Evolutionary conservation across 1,140 invertebrate species (phyloP).

Genomic region (Zaprionus lachaisei): DNA sequence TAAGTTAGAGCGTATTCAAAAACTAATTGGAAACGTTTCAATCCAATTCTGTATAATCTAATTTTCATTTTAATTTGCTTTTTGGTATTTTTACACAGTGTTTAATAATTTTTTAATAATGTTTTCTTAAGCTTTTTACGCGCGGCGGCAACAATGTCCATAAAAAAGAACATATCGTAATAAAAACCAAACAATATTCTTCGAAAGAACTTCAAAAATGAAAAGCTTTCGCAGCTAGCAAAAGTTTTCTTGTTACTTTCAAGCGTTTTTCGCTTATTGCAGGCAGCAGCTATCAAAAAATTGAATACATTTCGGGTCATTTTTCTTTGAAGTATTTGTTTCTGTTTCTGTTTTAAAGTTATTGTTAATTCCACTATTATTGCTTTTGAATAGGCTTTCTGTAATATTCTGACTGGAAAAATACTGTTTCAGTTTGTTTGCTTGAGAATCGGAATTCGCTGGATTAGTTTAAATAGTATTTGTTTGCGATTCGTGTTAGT

Average conservation of each 20-base stretch:
- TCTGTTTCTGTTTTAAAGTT: conserved; percentile 33
- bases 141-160: conserved; percentile 83
- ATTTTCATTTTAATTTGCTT: conserved; percentile 12
- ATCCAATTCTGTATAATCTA: conserved; percentile 33
- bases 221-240: conserved; percentile 69
- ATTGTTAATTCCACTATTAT: conserved; percentile 61
- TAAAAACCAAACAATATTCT: conserved; percentile 38
- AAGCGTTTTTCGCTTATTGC: conserved; percentile 10
- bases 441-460: conserved; percentile 17
- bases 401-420: conserved; percentile 43
- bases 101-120: conserved; percentile 53
- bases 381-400: conserved; percentile 52
- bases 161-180: conserved; percentile 48
- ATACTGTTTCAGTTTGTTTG: conserved; percentile 55
- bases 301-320: conserved; percentile 1
- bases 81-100: conserved; percentile 64
- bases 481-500: conserved; percentile 31
- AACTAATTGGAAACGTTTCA: conserved; percentile 32
- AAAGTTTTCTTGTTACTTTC: conserved; percentile 48
- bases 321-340: neutral
- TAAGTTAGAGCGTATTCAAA: conserved; percentile 52
- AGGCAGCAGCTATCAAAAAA: conserved; percentile 21
- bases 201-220: conserved; percentile 36
- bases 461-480: conserved; percentile 43
- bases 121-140: conserved; percentile 62